Base-by-base conservation (phyloP, 2,797 vertebrate genomes). In the Decapterus maruadsi region DNA sequence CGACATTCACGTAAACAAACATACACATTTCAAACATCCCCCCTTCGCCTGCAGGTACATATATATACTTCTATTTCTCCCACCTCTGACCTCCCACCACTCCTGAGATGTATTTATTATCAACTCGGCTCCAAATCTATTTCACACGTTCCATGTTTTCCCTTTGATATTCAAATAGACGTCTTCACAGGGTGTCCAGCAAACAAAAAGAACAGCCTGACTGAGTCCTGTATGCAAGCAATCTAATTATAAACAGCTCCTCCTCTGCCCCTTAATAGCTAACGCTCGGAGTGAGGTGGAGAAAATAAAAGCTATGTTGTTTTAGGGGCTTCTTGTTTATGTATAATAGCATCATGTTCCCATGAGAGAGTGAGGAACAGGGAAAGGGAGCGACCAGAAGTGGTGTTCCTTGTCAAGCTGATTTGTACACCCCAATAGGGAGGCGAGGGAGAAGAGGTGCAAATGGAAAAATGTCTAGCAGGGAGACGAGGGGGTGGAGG, bases 391-490 rank as follows among this genome's bases (percentile, higher is more conserved):
- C 60, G 46, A 80, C 78, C 63, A 79, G 77, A 89, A 92, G 89
- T 89, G 78, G 70, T 83, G 84, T 91, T 93, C 85, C 80, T 77
- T 93, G 92, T 94, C 92, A 87, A 79, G 79, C 76, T 87, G 84
- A 87, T 87, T 89, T 86, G 86, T 85, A 85, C 81, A 83, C 48
- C 77, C 69, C 78, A 51, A 22, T 63, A 43, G 73, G 81, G 77
- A 78, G 57, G 78, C 65, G 69, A 65, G 66, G 55, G 48, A 75
- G 72, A 72, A 72, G 77, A 94, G 90, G 94, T 95, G 95, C 89
- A 94, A 96, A 95, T 96, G 93, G 94, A 93, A 95, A 93, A 93
- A 81, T 72, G 85, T 92, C 92, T 86, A 72, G 91, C 85, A 34
- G 92, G 92, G 92, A 89, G 86, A 85, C 65, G 48, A 22, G 59